phyloP scores from a whole-genome alignment of 1,140 invertebrate genomes.

The Drosophila santomea region DNA sequence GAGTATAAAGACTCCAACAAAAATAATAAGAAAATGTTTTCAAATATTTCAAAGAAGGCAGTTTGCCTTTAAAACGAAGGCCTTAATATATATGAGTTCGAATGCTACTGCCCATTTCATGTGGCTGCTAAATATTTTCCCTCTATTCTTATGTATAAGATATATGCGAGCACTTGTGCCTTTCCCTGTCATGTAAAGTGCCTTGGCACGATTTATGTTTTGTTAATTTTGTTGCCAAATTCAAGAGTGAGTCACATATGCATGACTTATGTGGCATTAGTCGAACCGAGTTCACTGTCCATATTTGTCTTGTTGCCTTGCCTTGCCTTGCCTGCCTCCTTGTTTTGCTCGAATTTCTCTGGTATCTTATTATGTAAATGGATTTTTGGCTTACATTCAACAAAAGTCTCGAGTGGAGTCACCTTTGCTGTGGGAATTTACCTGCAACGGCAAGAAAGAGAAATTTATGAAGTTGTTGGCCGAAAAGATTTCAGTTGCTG shows the following conservation, averaged over 20 bases:
- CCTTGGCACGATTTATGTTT: slow-evolving; percentile 59
- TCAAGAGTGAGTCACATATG: slow-evolving; percentile 43
- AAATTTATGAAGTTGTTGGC: slow-evolving; percentile 23
- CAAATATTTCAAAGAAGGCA: no score
- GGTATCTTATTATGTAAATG: slow-evolving; percentile 62
- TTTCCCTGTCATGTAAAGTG: slow-evolving; percentile 42
- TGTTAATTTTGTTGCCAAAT: slow-evolving; percentile 63
- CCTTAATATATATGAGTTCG: no score
- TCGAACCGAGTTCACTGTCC: slow-evolving; percentile 41
- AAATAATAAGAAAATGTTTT: no score
- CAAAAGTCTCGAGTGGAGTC: slow-evolving; percentile 31
- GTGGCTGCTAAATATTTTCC: neutral
- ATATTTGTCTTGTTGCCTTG: slow-evolving; percentile 10
- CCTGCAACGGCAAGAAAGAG: slow-evolving; percentile 34
- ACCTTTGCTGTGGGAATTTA: slow-evolving; percentile 28
- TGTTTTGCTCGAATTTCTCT: slow-evolving; percentile 32
- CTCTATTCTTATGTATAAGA: neutral
- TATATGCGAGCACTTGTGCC: slow-evolving; percentile 11
- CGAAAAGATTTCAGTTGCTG: slow-evolving; percentile 22
- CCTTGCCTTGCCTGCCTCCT: neutral
- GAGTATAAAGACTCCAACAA: no score
- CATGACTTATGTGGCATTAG: slow-evolving; percentile 62
- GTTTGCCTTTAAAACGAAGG: no score
- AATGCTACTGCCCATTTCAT: neutral
- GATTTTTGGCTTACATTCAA: slow-evolving; percentile 63